These are phyloP conservation scores for Vultur gryphus DNA, from an alignment of 2,797 vertebrate species.

Conservation along the genomic window DNA sequence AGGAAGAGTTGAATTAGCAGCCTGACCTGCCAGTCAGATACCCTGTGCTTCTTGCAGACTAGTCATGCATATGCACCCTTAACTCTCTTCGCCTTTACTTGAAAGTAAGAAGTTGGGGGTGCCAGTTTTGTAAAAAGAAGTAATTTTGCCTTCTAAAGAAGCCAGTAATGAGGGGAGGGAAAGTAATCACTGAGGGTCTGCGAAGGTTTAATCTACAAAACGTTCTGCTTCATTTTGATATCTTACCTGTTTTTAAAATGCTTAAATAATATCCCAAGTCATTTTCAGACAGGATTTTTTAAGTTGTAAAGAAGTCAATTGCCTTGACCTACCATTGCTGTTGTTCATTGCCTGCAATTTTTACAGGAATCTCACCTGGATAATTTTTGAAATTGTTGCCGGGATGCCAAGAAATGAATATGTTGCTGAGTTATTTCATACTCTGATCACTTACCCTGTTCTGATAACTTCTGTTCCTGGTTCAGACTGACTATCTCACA, in stretches of 20 bases:
- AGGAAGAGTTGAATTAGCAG: neutral
- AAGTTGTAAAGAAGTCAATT: constrained; percentile 22
- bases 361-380: neutral
- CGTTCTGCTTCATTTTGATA: neutral
- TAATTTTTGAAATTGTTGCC: neutral
- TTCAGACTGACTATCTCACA: neutral
- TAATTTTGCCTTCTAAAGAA: constrained; percentile 47
- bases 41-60: neutral
- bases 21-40: neutral
- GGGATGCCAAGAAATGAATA: neutral
- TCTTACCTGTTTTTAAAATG: constrained; percentile 18
- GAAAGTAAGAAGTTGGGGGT: neutral
- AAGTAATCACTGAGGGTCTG: neutral
- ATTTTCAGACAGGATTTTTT: constrained; percentile 22
- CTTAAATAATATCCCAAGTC: constrained; percentile 5
- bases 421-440: neutral
- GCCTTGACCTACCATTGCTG: constrained; percentile 22
- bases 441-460: neutral
- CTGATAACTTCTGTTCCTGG: neutral
- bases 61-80: neutral
- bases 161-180: neutral
- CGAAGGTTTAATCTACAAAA: neutral
- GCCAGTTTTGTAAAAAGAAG: neutral
- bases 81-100: neutral
- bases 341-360: neutral